Evolutionary conservation across 92 coral and sea anemone species (phyloP), one percentile per base, ranked within the genome.

Genomic region (Meandrina meandrites): DNA sequence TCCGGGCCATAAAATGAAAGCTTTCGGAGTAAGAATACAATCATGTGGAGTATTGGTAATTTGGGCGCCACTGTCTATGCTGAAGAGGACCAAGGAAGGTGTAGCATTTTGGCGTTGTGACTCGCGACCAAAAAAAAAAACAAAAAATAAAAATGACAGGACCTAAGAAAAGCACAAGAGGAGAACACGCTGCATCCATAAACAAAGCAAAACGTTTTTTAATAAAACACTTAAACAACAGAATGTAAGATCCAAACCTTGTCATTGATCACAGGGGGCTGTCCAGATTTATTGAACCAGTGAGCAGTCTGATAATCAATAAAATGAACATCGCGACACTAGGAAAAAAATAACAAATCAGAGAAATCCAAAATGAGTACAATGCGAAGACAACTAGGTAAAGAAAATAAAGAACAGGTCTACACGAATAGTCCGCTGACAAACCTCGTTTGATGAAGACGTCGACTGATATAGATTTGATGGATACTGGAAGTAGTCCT

Each of bases 271-370:
- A 96, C 93, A 40, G 94, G 76, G 27, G 89, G 90, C 58, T 87
- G 88, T 32, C 74, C 85, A 67, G 91, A 87, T 86, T 94, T 92
- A 34, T 86, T 89, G 32, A 97, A 97, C 99, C 99, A 97, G 87
- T 97, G 99, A 35, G 97, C 87, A 9, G 92, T 96, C 81, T 89
- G 88, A 85, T 97, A 97, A 85, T 95, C 97, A 50, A 97, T 97
- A 30, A 95, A 97, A 84, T 97, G 99, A 70, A 93, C 89, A 78
- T 97, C 99, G 57, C 83, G 87, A 64, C 99, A 97, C 91, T 93
- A 42, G 15, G 30, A 69, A 82, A 54, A 0, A 54, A 45, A 53
- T n/a, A 62, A 67, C 3, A 82, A 11, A 48, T 16, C 8, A 9
- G 57, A 19, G 11, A 31, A 32, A 2, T 31, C 40, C 42, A 30